A percentile compares a stretch with the other conserved stretches of the same genome.
phyloP scores from a whole-genome alignment of 2,113 vertebrate genomes.

The Aspiorhynchus laticeps region DNA sequence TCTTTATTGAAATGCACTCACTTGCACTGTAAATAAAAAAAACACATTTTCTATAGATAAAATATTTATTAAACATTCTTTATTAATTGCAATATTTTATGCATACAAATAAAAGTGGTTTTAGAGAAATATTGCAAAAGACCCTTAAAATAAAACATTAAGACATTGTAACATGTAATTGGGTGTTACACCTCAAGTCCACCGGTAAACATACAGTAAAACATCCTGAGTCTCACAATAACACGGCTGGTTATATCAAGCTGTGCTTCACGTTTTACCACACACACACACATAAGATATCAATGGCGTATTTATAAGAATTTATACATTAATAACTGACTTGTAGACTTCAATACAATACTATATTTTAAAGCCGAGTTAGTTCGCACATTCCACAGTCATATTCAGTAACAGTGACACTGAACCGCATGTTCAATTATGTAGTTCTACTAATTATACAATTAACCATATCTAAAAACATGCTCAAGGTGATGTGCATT shows the following conservation, averaged over 20 bases:
- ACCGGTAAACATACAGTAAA: background rate
- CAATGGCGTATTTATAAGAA: background rate
- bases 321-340: background rate
- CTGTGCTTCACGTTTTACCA: background rate
- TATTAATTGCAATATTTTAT: background rate
- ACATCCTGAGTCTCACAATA: background rate
- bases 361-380: background rate
- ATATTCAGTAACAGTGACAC: background rate
- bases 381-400: background rate
- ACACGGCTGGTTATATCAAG: background rate
- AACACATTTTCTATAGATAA: background rate
- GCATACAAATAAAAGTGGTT: background rate
- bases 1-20: background rate
- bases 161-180: background rate
- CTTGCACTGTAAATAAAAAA: background rate
- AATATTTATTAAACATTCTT: slow-evolving; percentile 26
- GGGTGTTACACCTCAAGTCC: background rate
- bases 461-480: background rate
- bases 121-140: slow-evolving; percentile 13
- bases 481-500: background rate
- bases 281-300: background rate
- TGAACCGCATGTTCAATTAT: background rate
- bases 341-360: background rate
- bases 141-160: slow-evolving; percentile 3
- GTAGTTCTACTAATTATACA: background rate